Percentiles rank a stretch among this genome's conserved stretches.
Evolutionary conservation across 2,888 invertebrate species (phyloP).

Genomic region (Emmelina monodactyla): DNA sequence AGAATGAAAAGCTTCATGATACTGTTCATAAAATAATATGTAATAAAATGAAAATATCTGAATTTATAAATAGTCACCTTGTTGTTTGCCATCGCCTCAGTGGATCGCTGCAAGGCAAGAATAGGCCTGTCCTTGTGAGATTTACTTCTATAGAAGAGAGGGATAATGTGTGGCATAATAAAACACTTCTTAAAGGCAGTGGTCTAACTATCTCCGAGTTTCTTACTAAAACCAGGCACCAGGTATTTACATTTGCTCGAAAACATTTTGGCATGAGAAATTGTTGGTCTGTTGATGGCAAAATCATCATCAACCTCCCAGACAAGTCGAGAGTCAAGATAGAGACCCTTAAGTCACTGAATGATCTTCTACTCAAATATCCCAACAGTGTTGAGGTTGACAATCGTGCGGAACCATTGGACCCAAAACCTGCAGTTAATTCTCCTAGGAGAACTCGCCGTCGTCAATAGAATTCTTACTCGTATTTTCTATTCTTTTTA

Average conservation of each 20-base stretch:
- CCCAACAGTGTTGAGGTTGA: too few relatives aligned
- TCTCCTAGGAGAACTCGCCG: too few relatives aligned
- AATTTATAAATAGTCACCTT: too few relatives aligned
- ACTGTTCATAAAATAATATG: not conserved
- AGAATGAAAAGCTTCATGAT: not conserved
- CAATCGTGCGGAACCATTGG: too few relatives aligned
- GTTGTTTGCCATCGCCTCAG: not conserved
- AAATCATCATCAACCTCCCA: not conserved
- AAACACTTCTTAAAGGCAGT: conserved; percentile 7
- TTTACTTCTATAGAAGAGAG: not conserved
- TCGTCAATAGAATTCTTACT: too few relatives aligned
- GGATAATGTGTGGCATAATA: not conserved
- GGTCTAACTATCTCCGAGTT: conserved; percentile 7
- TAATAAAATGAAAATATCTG: too few relatives aligned
- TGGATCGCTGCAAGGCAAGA: not conserved
- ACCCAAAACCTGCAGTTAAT: too few relatives aligned
- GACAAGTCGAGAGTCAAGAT: not conserved
- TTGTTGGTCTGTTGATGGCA: conserved; percentile 1
- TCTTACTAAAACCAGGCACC: not conserved
- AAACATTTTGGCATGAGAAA: not conserved
- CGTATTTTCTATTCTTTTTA: too few relatives aligned
- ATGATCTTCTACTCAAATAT: too few relatives aligned
- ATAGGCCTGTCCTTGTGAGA: not conserved
- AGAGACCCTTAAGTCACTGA: too few relatives aligned
- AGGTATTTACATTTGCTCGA: conserved; percentile 1